These are phyloP conservation scores for Boleophthalmus pectinirostris DNA, from an alignment of 2,113 vertebrate genomes.

Conservation along the genomic window DNA sequence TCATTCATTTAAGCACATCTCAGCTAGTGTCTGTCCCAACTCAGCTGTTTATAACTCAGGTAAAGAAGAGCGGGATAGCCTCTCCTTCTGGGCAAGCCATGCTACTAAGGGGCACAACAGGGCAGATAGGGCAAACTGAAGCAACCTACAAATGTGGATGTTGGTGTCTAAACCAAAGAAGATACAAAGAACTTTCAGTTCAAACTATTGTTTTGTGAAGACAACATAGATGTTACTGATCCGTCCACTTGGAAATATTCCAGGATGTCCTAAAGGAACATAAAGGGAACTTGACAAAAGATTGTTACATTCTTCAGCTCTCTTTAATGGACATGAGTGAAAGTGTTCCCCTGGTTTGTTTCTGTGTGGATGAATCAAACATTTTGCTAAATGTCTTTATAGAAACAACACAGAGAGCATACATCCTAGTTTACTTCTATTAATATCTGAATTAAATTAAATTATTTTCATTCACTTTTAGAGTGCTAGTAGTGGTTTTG, in stretches of 20 bases:
- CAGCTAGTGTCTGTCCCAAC: constrained; percentile 54
- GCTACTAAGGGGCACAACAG: constrained; percentile 23
- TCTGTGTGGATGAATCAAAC: constrained; percentile 76
- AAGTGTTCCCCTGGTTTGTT: constrained; percentile 71
- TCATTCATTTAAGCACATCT: constrained; percentile 65
- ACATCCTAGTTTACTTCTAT: no score
- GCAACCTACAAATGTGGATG: constrained; percentile 41
- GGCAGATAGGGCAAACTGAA: constrained; percentile 32
- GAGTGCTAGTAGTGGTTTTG: constrained; percentile 66
- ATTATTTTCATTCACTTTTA: constrained; percentile 39
- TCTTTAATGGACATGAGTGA: constrained; percentile 59
- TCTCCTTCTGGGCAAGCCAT: constrained; percentile 38
- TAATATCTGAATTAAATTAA: constrained; percentile 4
- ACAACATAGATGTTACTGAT: constrained; percentile 69
- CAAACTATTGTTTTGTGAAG: constrained; percentile 40
- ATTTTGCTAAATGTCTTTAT: constrained; percentile 34
- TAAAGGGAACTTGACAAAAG: constrained; percentile 69
- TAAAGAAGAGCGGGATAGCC: constrained; percentile 55
- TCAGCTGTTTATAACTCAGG: constrained; percentile 61
- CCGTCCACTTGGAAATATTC: constrained; percentile 76
- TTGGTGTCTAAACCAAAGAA: constrained; percentile 28
- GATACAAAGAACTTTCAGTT: constrained; percentile 47
- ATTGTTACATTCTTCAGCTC: constrained; percentile 42
- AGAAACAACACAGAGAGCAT: background rate
- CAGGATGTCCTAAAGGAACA: constrained; percentile 68